These are phyloP conservation scores for Drosophila picticornis DNA, from an alignment of 2,888 invertebrate genomes.

Conservation along the genomic window DNA sequence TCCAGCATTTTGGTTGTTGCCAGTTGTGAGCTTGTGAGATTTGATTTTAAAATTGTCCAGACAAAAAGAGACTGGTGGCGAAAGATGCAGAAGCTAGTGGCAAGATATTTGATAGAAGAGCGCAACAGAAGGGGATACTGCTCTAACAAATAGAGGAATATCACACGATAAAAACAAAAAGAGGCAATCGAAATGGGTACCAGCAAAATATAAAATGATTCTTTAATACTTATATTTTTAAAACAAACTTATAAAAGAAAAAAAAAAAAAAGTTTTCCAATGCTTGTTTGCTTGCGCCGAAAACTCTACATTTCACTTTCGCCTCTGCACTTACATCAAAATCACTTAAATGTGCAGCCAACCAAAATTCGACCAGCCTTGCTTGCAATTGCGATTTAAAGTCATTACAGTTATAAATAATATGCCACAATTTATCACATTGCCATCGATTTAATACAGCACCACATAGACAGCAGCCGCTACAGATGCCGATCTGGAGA, in stretches of 20 bases:
- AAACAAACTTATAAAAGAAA: not conserved
- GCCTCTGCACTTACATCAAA: not conserved
- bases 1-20: conserved; percentile 17
- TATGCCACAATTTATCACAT: conserved; percentile 59
- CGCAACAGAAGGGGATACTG: conserved; percentile 1
- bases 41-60: conserved; percentile 72
- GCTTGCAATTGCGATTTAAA: conserved; percentile 53
- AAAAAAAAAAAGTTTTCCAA: not conserved
- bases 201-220: not conserved
- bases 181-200: too few species aligned
- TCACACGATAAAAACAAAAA: conserved; percentile 10
- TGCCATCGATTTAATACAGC: conserved; percentile 62
- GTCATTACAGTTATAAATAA: conserved; percentile 71
- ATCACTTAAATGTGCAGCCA: not conserved
- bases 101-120: conserved; percentile 35
- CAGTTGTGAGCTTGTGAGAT: conserved; percentile 71
- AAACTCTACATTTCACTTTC: not conserved
- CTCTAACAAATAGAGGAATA: conserved; percentile 10
- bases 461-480: conserved; percentile 24
- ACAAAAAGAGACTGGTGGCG: conserved; percentile 41
- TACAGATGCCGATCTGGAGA: conserved; percentile 25
- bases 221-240: not conserved
- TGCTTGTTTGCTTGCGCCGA: not conserved
- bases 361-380: conserved; percentile 8
- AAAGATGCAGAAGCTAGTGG: conserved; percentile 7